Evolutionary conservation across 2,888 invertebrate genomes (phyloP).

Genomic region (Hydriomena furcata): DNA sequence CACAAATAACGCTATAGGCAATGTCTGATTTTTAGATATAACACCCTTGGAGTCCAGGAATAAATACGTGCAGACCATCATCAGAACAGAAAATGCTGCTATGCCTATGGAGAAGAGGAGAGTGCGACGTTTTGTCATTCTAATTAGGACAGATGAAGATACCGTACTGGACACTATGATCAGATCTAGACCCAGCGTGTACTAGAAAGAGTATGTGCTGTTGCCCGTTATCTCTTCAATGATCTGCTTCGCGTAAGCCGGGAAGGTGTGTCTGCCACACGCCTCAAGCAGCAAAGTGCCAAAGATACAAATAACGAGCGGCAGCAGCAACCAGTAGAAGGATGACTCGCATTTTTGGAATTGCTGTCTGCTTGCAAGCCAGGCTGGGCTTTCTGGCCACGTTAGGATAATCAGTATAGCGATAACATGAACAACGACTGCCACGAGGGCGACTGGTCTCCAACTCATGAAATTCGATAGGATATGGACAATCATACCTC

Average conservation of each 20-base stretch:
- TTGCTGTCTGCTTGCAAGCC: constrained; percentile 65
- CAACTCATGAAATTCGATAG: constrained; percentile 45
- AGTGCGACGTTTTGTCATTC: constrained; percentile 49
- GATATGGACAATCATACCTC: constrained; percentile 46
- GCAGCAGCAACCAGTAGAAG: constrained; percentile 68
- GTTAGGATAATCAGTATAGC: constrained; percentile 56
- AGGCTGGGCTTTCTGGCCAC: constrained; percentile 84
- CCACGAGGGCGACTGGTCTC: constrained; percentile 46
- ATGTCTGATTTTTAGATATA: constrained; percentile 40
- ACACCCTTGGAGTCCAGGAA: constrained; percentile 40
- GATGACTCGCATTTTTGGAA: constrained; percentile 63
- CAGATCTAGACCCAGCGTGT: constrained; percentile 47
- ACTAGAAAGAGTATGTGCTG: constrained; percentile 44
- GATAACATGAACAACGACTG: constrained; percentile 37
- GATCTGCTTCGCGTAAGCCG: constrained; percentile 49
- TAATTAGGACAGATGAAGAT: constrained; percentile 48
- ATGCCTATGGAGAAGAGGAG: constrained; percentile 48
- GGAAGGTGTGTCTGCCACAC: constrained; percentile 52
- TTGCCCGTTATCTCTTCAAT: constrained; percentile 46
- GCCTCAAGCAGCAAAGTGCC: constrained; percentile 46
- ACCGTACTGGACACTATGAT: constrained; percentile 47
- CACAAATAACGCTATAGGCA: constrained; percentile 44
- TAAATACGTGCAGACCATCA: constrained; percentile 40
- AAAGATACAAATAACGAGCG: constrained; percentile 43
- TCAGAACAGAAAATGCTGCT: constrained; percentile 42